Evolutionary conservation across 2,113 vertebrate species (phyloP).

Genomic region (Leptosomus discolor): DNA sequence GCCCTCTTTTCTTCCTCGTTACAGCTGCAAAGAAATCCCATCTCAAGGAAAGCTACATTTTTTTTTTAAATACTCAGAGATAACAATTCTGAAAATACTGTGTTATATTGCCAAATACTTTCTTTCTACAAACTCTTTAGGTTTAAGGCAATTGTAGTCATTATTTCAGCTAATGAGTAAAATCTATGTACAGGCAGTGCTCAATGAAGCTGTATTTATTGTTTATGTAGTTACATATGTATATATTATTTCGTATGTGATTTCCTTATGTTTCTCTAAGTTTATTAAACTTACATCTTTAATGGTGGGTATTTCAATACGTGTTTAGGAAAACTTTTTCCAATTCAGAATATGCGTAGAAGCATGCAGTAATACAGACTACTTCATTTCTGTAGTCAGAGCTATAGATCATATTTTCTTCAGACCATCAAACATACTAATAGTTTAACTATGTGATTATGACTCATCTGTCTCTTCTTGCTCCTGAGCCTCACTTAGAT

Average conservation of each 20-base stretch:
- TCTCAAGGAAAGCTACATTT: neutral
- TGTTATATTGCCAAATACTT: neutral
- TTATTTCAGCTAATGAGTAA: neutral
- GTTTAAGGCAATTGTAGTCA: neutral
- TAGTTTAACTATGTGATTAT: neutral
- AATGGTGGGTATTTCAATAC: neutral
- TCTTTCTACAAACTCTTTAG: neutral
- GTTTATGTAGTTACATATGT: neutral
- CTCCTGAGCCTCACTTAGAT: neutral
- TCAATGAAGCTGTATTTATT: neutral
- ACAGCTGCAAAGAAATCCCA: neutral
- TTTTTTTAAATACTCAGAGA: neutral
- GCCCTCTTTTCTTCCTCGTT: neutral
- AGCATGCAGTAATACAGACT: neutral
- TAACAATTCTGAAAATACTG: neutral
- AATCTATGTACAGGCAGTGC: neutral
- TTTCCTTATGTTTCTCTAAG: neutral
- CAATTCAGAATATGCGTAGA: neutral
- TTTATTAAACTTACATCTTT: neutral
- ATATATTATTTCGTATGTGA: neutral
- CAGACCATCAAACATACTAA: neutral
- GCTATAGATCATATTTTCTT: neutral
- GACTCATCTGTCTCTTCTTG: neutral
- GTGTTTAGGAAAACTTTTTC: neutral
- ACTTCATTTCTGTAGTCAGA: neutral